Base-by-base conservation (phyloP, 2,888 invertebrate genomes). In the Rugalucina vietnamica region DNA sequence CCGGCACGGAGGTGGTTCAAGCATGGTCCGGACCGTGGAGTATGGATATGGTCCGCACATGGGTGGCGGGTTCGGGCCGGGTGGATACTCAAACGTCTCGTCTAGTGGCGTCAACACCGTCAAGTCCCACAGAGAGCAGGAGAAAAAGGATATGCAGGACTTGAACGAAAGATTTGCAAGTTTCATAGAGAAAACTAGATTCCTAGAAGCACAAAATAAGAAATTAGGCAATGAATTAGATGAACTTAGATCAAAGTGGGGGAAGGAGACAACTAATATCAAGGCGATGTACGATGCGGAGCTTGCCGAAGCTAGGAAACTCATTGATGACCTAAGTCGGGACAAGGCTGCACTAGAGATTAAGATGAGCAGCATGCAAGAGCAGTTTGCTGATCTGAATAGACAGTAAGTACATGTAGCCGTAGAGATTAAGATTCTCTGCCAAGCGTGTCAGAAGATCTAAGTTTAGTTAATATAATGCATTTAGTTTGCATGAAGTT, bases 121-220 rank as follows among this genome's bases (percentile, higher is more conserved):
- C 34, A 95, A 95, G 86, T 93, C 93, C 74, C 90, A 91, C 76
- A 92, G 96, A 57, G 95, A 95, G 85, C 93, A 92, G 84, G 96
- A 96, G 92, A 96, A 96, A 94, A 95, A 95, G 89, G 95, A 96
- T 89, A 94, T 96, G 94, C 95, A 94, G 90, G 95, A 95, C 85
- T 91, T 96, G 85, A 96, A 96, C 91, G 96, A 96, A 90, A 92
- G 95, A 76, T 95, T 96, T 79, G 96, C 95, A 84, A 94, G 92
- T 92, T 96, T 96, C 93, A 96, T 96, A 86, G 96, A 96, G 93
- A 95, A 95, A 92, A 93, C 93, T 27, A 90, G 95, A 69, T 95
- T 95, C 85, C 89, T 95, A 78, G 95, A 95, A 87, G 95, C 95
- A n/a, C 95, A 95, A 90, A 95, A 95, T 91, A 90, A 93, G 74